Percentiles rank a stretch among this genome's conserved stretches.
Conservation (phyloP, 2,113 vertebrate species). For the Collichthys lucidus region DNA sequence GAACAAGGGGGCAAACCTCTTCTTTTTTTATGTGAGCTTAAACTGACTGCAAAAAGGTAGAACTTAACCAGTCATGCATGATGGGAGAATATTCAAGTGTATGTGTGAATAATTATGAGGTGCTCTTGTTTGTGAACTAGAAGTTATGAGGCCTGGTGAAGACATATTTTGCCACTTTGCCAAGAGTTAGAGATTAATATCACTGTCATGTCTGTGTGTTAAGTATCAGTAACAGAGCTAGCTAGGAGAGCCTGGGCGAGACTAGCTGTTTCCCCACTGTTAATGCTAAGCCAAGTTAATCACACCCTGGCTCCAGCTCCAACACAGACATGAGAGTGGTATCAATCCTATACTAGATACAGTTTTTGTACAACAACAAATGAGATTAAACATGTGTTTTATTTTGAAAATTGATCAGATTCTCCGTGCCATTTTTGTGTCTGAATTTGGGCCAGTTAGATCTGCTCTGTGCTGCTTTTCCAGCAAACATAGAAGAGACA, state of each 20-base stretch:
- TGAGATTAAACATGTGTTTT: not conserved
- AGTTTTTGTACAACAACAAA: not conserved
- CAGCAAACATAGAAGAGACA: too few relatives aligned
- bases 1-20: not conserved
- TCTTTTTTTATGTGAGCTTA: not conserved
- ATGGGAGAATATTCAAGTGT: constrained; percentile 1
- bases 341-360: too few relatives aligned
- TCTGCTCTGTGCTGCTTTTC: too few relatives aligned
- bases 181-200: too few relatives aligned
- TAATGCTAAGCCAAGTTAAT: not conserved
- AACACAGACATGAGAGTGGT: too few relatives aligned
- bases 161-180: not conserved
- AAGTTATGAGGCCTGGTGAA: not conserved
- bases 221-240: too few relatives aligned
- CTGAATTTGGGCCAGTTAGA: too few relatives aligned
- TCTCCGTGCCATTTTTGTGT: too few relatives aligned
- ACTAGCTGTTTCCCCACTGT: not conserved
- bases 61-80: not conserved
- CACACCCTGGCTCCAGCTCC: too few relatives aligned
- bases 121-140: constrained; percentile 17
- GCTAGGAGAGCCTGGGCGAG: not conserved
- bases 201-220: too few relatives aligned
- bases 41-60: not conserved
- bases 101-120: constrained; percentile 12
- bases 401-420: too few relatives aligned